These are phyloP conservation scores for Tenthredo livida DNA, from an alignment of 2,888 invertebrate genomes.

Conservation along the genomic window DNA sequence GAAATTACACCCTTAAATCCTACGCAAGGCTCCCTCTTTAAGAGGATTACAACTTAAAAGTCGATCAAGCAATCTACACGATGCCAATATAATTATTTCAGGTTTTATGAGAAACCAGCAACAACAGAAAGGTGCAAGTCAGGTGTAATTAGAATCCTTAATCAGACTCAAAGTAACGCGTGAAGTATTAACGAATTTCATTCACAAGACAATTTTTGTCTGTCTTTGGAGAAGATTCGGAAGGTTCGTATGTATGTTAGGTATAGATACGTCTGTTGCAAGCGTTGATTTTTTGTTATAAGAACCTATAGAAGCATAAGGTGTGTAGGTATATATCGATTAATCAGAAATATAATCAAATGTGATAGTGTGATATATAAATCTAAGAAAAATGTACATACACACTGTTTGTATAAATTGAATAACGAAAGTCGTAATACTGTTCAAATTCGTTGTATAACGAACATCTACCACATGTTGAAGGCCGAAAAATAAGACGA, in stretches of 20 bases:
- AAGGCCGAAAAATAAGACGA: not conserved
- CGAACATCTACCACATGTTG: not conserved
- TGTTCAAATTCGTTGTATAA: not conserved
- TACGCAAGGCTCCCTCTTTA: not conserved
- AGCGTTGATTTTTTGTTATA: no score
- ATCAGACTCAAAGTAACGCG: no score
- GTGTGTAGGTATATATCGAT: no score
- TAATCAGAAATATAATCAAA: no score
- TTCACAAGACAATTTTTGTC: no score
- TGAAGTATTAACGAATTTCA: no score
- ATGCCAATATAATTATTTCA: not conserved
- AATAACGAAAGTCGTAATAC: constrained; percentile 3
- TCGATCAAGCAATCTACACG: not conserved
- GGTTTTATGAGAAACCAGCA: not conserved
- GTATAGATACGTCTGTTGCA: no score
- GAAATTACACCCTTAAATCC: not conserved
- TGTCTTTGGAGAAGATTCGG: no score
- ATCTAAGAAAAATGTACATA: not conserved
- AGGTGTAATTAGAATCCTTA: not conserved
- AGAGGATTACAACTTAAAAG: not conserved
- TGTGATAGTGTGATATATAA: no score
- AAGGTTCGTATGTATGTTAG: no score
- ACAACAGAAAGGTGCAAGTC: not conserved
- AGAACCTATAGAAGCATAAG: no score
- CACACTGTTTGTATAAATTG: not conserved